These are phyloP conservation scores for Cairina moschata DNA, from an alignment of 2,113 vertebrate species.

Conservation along the genomic window DNA sequence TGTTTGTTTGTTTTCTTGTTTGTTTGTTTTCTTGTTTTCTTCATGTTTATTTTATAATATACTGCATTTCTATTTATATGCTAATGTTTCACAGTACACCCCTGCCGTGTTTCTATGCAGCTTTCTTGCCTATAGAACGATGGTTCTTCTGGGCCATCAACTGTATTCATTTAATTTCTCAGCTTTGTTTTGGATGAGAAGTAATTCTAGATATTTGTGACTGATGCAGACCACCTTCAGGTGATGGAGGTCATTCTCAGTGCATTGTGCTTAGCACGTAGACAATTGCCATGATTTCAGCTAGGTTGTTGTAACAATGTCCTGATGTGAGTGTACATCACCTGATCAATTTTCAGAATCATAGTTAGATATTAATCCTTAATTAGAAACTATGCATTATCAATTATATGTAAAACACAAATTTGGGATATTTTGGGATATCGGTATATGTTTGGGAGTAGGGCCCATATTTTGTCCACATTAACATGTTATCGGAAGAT, in stretches of 20 bases:
- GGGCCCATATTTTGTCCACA: neutral
- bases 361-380: neutral
- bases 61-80: slow-evolving; percentile 11
- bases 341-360: neutral
- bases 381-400: neutral
- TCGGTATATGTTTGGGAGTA: neutral
- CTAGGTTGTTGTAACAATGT: neutral
- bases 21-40: neutral
- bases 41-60: slow-evolving; percentile 34
- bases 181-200: neutral
- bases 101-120: neutral
- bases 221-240: neutral
- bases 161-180: neutral
- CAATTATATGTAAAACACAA: neutral
- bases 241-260: neutral
- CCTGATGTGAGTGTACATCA: neutral
- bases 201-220: neutral
- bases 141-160: neutral
- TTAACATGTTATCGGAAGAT: neutral
- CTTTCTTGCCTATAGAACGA: slow-evolving; percentile 2
- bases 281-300: neutral
- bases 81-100: slow-evolving; percentile 18
- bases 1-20: neutral
- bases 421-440: neutral
- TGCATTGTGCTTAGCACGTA: neutral